Base-by-base conservation (phyloP, 2,888 invertebrate genomes). In the Caenorhabditis wallacei region DNA sequence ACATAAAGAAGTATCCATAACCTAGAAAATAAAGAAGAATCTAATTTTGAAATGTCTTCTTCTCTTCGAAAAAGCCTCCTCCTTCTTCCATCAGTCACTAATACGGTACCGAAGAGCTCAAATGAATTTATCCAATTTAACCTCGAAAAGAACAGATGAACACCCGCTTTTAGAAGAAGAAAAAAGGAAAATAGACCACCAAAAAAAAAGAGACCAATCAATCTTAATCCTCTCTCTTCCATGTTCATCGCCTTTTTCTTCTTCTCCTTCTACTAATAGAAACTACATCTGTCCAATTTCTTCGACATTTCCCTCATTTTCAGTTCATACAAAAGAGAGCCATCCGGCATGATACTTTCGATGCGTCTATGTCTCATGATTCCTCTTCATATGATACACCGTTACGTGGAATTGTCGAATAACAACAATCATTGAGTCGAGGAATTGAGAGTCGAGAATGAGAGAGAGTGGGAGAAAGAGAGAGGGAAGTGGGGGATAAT, bases 171-270 rank as follows among this genome's bases (percentile, higher is more conserved):
- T 20, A 24, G 53, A 18, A 18, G 40, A 43, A 35, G 26, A 46
- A 35, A 18, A 63, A 46, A 46, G 22, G 40, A 43, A 66, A 35
- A 7, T n/a, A 48, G 69, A 69, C 59, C 59, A 40, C 53, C 37
- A 68, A 37, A 22, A 68, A 68, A 68, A 48, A 61, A 61, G 30
- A 72, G 51, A 63, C 53, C 72, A 63, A 74, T 74, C 74, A 74
- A 74, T 74, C 74, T 74, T 74, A 74, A 74, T 74, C 74, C 72
- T 51, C 72, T 72, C 72, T 51, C 72, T 72, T 61, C 40, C 53
- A 59, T 59, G 46, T 48, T 37, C 54, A 40, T 20, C 59, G 59
- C 37, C 71, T 48, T 69, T 43, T 69, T 46, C 35, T 7, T 20
- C n/a, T 26, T n/a, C 20, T 48, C 18, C 2, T 48, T 48, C 46